Evolutionary conservation across 1,140 invertebrate genomes (phyloP).

Genomic region (Drosophila ercepeae): DNA sequence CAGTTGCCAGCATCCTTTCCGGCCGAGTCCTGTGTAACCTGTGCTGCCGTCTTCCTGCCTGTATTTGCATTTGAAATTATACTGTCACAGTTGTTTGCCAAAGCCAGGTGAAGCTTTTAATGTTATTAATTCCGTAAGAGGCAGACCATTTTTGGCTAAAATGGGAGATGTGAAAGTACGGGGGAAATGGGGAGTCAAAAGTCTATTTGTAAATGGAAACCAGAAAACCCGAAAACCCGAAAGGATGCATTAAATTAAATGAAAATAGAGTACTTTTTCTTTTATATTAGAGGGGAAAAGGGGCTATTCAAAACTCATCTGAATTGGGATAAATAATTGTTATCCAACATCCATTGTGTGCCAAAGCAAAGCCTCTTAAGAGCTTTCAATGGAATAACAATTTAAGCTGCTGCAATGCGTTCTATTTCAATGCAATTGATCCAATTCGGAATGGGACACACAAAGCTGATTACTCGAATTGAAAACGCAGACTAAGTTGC

Average conservation of each 20-base stretch:
- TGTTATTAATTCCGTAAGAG: conserved; percentile 41
- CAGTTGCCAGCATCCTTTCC: conserved; percentile 4
- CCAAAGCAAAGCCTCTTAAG: conserved; percentile 36
- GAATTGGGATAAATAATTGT: conserved; percentile 21
- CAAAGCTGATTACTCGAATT: conserved; percentile 32
- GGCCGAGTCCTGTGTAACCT: conserved; percentile 7
- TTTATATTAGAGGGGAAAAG: not conserved
- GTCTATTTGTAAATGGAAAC: conserved; percentile 36
- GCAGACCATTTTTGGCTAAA: conserved; percentile 4
- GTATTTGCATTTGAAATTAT: conserved; percentile 52
- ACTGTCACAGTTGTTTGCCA: conserved; percentile 26
- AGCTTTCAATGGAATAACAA: conserved; percentile 28
- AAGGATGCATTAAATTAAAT: conserved; percentile 31
- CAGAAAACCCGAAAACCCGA: not conserved
- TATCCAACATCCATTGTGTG: conserved; percentile 19
- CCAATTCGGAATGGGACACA: conserved; percentile 7
- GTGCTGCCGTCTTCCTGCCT: not conserved
- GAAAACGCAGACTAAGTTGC: conserved; percentile 13
- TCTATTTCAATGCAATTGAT: conserved; percentile 37
- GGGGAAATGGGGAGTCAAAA: not conserved
- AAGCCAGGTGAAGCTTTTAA: conserved; percentile 40
- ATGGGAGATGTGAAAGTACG: not conserved
- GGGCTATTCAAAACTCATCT: conserved; percentile 9
- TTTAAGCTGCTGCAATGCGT: conserved; percentile 35
- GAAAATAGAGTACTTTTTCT: not conserved